phyloP scores from a whole-genome alignment of 2,113 vertebrate species.

The Mustela lutreola region DNA sequence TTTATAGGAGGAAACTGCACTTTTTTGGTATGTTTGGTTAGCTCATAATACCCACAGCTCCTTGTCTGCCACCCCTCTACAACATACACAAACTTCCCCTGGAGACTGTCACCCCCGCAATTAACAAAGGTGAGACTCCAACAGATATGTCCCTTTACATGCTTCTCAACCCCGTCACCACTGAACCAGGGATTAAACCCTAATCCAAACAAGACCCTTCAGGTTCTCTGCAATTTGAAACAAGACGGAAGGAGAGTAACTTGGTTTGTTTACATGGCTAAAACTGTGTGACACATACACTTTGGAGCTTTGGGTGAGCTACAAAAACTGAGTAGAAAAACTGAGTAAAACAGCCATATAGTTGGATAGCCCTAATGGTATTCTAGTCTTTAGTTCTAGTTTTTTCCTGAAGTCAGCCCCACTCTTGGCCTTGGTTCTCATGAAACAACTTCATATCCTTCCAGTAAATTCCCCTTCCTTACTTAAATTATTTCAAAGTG shows the following conservation, averaged over 20 bases:
- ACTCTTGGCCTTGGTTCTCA: background rate
- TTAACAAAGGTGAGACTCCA: background rate
- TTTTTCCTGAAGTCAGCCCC: background rate
- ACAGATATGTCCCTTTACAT: background rate
- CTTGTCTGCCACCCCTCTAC: background rate
- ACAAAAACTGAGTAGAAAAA: background rate
- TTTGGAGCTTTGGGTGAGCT: background rate
- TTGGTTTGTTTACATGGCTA: background rate
- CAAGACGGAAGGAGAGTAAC: background rate
- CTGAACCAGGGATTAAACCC: background rate
- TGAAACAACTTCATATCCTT: conserved; percentile 2
- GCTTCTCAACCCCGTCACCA: background rate
- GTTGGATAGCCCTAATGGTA: background rate
- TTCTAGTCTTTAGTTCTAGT: background rate
- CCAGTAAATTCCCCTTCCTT: background rate
- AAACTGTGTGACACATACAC: background rate
- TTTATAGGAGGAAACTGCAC: background rate
- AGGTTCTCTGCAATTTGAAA: conserved; percentile 37
- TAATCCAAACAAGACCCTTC: conserved; percentile 23
- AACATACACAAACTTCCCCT: background rate
- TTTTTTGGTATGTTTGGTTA: background rate
- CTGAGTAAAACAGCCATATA: background rate
- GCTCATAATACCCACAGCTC: background rate
- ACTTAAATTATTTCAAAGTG: conserved; percentile 34
- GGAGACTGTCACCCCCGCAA: background rate